Percentiles rank a stretch among this genome's conserved stretches.
These are phyloP conservation scores for Bovichtus variegatus DNA, from an alignment of 2,797 vertebrate genomes.

Conservation along the genomic window DNA sequence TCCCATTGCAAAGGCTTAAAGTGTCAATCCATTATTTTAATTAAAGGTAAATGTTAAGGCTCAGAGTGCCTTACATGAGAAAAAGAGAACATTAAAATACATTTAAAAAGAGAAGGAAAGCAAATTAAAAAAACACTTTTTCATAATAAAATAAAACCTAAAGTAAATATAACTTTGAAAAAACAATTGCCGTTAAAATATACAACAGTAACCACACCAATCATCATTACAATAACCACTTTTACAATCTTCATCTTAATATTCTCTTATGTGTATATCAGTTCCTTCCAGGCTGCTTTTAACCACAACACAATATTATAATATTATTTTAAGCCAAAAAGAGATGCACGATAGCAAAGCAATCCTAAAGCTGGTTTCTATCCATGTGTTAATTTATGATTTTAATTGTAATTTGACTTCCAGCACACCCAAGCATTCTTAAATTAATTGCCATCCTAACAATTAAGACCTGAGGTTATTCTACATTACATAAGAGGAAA, in stretches of 20 bases:
- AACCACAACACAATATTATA: neutral
- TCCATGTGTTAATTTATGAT: slow-evolving; percentile 28
- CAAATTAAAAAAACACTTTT: neutral
- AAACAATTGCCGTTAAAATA: neutral
- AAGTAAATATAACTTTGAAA: neutral
- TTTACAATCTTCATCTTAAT: neutral
- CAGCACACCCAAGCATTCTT: slow-evolving; percentile 26
- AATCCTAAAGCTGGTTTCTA: slow-evolving; percentile 15
- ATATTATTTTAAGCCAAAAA: slow-evolving; percentile 11
- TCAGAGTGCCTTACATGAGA: neutral
- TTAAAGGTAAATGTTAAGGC: no score
- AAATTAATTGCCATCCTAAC: slow-evolving; percentile 59
- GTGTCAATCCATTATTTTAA: neutral
- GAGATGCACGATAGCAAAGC: slow-evolving; percentile 6
- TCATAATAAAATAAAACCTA: neutral
- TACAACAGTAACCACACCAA: neutral
- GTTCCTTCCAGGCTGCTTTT: neutral
- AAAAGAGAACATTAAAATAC: neutral
- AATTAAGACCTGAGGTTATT: slow-evolving; percentile 52
- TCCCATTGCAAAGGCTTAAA: neutral
- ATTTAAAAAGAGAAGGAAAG: neutral
- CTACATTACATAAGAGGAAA: slow-evolving; percentile 65
- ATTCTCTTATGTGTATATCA: neutral
- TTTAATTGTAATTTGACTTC: slow-evolving; percentile 47
- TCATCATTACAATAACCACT: neutral